Evolutionary conservation across 1,140 invertebrate species (phyloP).

Genomic region (Polyergus mexicanus): DNA sequence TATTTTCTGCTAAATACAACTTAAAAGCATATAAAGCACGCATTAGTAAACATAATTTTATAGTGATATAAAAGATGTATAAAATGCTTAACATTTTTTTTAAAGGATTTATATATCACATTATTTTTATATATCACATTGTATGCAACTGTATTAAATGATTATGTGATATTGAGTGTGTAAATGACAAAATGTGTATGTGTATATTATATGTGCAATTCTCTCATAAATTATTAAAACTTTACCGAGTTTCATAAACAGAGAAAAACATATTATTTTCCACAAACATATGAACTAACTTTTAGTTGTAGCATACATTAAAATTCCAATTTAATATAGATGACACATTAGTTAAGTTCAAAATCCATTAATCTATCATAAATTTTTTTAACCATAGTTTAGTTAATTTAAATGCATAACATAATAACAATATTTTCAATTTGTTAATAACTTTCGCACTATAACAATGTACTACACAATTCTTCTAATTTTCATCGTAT

Average conservation of each 20-base stretch:
- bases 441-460: slow-evolving; percentile 22
- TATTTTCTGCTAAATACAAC: not conserved
- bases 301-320: not conserved
- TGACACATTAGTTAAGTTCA: not conserved
- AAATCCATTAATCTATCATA: slow-evolving; percentile 5
- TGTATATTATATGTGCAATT: not conserved
- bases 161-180: not conserved
- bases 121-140: not conserved
- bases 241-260: slow-evolving; percentile 15
- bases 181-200: not conserved
- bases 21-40: not conserved
- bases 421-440: slow-evolving; percentile 16
- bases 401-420: slow-evolving; percentile 33
- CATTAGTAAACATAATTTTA: not conserved
- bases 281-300: slow-evolving; percentile 35
- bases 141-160: not conserved
- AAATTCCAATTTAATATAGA: slow-evolving; percentile 6
- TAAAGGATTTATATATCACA: not conserved
- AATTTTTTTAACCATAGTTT: slow-evolving; percentile 9
- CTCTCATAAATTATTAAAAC: slow-evolving; percentile 55
- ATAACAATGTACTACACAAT: slow-evolving; percentile 8
- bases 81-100: not conserved
- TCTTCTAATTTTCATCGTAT: not conserved
- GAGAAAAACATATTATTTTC: slow-evolving; percentile 28
- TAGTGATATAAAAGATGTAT: not conserved